Base-by-base conservation (phyloP, 2,113 vertebrate species). In the Centropristis striata region DNA sequence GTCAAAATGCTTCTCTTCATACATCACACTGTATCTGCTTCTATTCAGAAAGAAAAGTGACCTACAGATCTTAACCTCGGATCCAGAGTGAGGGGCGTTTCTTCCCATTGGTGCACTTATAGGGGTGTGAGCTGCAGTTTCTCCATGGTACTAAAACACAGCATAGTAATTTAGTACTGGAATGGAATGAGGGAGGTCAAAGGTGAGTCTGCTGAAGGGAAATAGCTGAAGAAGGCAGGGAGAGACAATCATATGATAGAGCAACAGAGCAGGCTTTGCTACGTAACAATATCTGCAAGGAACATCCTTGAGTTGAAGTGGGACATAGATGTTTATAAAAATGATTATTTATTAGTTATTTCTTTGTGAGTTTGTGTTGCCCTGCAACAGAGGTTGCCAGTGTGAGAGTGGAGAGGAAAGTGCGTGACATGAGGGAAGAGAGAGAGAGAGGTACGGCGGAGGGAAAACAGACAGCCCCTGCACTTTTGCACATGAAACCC, bases 401-500 rank as follows among this genome's bases (percentile, higher is more conserved):
- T 49, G n/a, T 61, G 81, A 42, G 71, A 75, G 72, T 36, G 82
- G 69, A 72, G 83, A 78, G 80, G 73, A 84, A 81, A 89, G 84
- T 83, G 84, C 53, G 55, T 80, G 80, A 80, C 75, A 77, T 32
- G 60, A 88, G 78, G 85, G 65, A 73, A 78, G 86, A 82, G 90
- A 86, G 71, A 49, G 46, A 32, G 85, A 84, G 87, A 85, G 88
- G 88, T 90, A 85, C 51, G 15, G 78, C 42, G 32, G 81, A 94
- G 93, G 81, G 84, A 94, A 95, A 94, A 94, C 93, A 94, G 91
- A 85, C 80, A 92, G 94, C 94, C 95, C 95, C 93, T 96, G 95
- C 90, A 16, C 51, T 88, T 90, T 82, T 81, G 90, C 72, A 87
- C 73, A 64, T 91, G 94, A 95, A 93, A 94, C 94, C 95, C 95